These are phyloP conservation scores for Fabriciana adippe DNA, from an alignment of 2,888 invertebrate species.

Conservation along the genomic window DNA sequence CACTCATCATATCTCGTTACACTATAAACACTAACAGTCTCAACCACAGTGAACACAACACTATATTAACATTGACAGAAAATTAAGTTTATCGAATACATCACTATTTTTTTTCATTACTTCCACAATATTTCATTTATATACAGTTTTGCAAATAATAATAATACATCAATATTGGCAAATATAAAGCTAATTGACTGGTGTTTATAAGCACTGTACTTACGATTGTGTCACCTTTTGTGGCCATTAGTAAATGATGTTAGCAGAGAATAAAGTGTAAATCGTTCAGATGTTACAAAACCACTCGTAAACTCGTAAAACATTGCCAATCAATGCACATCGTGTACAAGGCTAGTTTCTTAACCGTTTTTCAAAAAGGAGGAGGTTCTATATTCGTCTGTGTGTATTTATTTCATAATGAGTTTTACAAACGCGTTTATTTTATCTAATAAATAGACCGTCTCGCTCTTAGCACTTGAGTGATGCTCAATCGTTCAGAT, in stretches of 20 bases:
- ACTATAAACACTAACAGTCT: background rate
- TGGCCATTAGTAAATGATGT: conserved; percentile 1
- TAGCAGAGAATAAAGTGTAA: background rate
- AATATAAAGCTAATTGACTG: conserved; percentile 12
- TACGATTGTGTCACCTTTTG: conserved; percentile 7
- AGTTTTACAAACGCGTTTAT: background rate
- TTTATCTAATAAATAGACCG: background rate
- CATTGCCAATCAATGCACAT: background rate
- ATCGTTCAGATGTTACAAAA: background rate
- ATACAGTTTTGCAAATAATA: conserved; percentile 1
- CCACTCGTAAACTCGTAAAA: conserved; percentile 1
- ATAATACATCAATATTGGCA: conserved; percentile 1
- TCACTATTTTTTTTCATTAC: no score
- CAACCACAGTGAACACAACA: background rate
- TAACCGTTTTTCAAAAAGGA: no score
- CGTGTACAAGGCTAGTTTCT: no score
- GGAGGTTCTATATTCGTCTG: no score
- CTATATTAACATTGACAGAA: background rate
- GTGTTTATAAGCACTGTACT: conserved; percentile 2
- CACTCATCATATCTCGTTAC: no score
- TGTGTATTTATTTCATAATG: no score
- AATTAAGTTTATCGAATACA: background rate
- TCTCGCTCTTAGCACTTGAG: no score
- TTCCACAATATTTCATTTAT: background rate
- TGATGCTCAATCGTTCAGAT: background rate